A percentile compares a stretch with the other conserved stretches of the same genome.
phyloP scores from a whole-genome alignment of 1,140 invertebrate species.

The Anadara kagoshimensis region DNA sequence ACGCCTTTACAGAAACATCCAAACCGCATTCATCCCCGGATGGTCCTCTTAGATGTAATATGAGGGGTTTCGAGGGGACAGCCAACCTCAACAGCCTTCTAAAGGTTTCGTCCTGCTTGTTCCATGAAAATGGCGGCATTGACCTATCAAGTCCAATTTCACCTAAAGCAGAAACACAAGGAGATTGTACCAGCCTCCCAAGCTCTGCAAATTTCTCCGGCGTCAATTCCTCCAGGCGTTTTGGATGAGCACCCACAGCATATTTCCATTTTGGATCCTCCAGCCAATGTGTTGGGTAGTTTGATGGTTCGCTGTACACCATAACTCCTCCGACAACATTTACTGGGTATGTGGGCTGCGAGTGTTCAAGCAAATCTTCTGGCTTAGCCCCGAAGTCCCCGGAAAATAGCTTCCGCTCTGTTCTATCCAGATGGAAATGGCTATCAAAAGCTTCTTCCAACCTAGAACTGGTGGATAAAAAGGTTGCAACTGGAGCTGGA shows the following conservation, averaged over 20 bases:
- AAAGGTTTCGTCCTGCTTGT: neutral
- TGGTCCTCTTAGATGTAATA: neutral
- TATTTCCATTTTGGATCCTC: neutral
- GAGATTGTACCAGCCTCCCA: neutral
- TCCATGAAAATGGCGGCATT: neutral
- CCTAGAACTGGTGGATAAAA: no score
- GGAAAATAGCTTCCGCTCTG: no score
- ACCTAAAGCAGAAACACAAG: neutral
- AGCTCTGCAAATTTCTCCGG: neutral
- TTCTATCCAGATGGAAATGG: neutral
- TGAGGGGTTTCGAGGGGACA: neutral
- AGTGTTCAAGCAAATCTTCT: neutral
- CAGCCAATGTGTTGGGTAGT: neutral
- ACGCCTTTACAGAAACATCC: neutral
- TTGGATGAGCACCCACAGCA: neutral
- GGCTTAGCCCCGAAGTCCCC: neutral
- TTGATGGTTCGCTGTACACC: neutral
- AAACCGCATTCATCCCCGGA: neutral
- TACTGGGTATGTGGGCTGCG: neutral
- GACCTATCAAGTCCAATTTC: neutral
- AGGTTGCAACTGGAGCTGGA: no score
- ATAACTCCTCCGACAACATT: neutral
- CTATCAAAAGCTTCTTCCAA: neutral
- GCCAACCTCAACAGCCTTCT: neutral
- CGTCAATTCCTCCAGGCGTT: no score